Conservation (phyloP, 2,888 invertebrate genomes). For the Aphodius granarius region DNA sequence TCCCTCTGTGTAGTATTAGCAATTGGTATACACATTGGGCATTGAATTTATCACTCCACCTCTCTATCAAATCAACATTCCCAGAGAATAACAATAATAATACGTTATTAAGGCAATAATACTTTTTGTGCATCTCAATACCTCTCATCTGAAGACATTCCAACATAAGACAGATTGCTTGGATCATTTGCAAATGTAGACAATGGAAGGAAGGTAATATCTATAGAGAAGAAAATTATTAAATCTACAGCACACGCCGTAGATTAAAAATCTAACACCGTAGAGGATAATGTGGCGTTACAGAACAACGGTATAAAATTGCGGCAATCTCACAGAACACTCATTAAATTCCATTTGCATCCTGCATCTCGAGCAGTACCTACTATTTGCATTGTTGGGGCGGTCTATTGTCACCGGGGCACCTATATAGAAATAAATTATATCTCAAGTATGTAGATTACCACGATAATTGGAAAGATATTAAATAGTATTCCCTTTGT, state of each 20-base stretch:
- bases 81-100: no score
- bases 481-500: slow-evolving; percentile 4
- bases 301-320: not conserved
- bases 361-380: not conserved
- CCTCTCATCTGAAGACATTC: not conserved
- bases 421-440: slow-evolving; percentile 15
- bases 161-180: not conserved
- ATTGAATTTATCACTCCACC: no score
- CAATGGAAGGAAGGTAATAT: not conserved
- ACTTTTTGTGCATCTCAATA: no score
- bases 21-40: no score
- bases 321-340: not conserved
- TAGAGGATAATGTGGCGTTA: not conserved
- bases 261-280: not conserved
- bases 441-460: slow-evolving; percentile 14
- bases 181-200: not conserved
- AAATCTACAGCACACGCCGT: not conserved
- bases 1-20: no score
- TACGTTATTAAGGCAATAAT: no score
- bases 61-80: no score
- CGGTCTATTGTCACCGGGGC: slow-evolving; percentile 7
- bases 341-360: slow-evolving; percentile 10
- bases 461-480: not conserved
- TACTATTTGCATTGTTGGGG: slow-evolving; percentile 3
- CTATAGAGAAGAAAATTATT: not conserved